Evolutionary conservation across 2,797 vertebrate genomes (phyloP).

Genomic region (Pogoniulus pusillus): DNA sequence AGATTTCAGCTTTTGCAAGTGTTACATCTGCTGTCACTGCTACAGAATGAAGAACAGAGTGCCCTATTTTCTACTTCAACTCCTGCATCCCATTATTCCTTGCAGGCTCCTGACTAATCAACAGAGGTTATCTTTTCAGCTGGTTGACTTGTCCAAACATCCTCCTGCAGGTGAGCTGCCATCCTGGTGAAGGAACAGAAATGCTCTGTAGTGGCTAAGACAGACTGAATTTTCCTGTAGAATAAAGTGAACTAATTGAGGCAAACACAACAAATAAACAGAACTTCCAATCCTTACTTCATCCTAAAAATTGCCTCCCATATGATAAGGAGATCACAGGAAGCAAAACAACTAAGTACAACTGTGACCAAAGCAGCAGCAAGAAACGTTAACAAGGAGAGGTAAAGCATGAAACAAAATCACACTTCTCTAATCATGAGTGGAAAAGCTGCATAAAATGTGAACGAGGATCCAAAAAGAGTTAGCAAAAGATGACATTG

Average conservation of each 20-base stretch:
- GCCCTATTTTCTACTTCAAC: conserved; percentile 19
- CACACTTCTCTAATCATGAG: not conserved
- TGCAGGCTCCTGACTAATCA: not conserved
- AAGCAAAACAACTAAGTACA: not conserved
- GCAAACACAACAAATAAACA: not conserved
- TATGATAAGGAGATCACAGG: not conserved
- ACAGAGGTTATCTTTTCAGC: not conserved
- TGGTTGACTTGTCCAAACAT: not conserved
- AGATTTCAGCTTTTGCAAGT: not conserved
- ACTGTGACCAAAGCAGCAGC: not conserved
- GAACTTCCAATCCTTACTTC: not conserved
- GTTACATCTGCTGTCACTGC: not conserved
- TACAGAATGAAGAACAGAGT: not conserved
- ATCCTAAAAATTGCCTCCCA: not conserved
- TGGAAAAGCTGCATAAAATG: not conserved
- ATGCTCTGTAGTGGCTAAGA: not conserved
- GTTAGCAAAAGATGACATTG: fast-evolving
- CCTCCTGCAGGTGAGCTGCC: not conserved
- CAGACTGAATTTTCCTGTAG: not conserved
- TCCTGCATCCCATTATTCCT: not conserved
- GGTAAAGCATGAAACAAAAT: not conserved
- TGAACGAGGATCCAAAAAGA: not conserved
- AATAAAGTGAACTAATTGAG: not conserved
- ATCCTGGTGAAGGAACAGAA: not conserved
- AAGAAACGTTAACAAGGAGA: not conserved